These are phyloP conservation scores for Drosophila asahinai DNA, from an alignment of 1,140 invertebrate species.

Conservation along the genomic window DNA sequence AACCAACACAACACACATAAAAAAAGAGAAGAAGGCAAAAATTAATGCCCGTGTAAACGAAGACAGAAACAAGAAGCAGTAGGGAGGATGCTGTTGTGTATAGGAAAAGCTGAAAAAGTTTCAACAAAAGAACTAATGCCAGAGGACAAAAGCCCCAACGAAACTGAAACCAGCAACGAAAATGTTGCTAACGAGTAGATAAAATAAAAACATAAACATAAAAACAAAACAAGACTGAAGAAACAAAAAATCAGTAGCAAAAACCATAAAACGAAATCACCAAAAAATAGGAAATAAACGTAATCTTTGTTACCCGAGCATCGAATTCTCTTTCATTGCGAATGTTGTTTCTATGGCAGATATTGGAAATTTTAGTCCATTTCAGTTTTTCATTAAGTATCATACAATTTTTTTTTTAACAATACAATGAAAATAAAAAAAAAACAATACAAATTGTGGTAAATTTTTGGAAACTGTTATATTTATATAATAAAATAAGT, in stretches of 20 bases:
- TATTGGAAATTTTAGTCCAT: neutral
- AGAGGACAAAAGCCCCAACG: slow-evolving; percentile 37
- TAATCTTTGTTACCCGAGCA: slow-evolving; percentile 2
- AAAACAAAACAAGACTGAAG: slow-evolving; percentile 11
- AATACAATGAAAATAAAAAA: neutral
- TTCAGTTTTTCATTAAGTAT: neutral
- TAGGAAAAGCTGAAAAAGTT: slow-evolving; percentile 55
- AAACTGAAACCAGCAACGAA: slow-evolving; percentile 52
- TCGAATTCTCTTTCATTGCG: slow-evolving; percentile 19
- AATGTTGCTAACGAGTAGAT: slow-evolving; percentile 67
- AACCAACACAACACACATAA: neutral
- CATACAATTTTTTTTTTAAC: neutral
- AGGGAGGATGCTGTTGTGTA: slow-evolving; percentile 1
- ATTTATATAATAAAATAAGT: too few species aligned
- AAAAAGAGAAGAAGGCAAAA: slow-evolving; percentile 37
- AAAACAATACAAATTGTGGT: neutral
- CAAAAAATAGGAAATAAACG: slow-evolving; percentile 18
- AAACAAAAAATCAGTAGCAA: slow-evolving; percentile 11
- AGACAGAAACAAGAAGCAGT: slow-evolving; percentile 21
- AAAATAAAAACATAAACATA: slow-evolving; percentile 56
- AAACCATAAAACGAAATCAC: slow-evolving; percentile 31
- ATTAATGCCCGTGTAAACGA: slow-evolving; percentile 70
- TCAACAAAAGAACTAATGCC: slow-evolving; percentile 60
- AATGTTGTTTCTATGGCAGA: slow-evolving; percentile 16
- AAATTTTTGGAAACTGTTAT: neutral